phyloP scores from a whole-genome alignment of 2,113 vertebrate species.

The Guaruba guarouba region DNA sequence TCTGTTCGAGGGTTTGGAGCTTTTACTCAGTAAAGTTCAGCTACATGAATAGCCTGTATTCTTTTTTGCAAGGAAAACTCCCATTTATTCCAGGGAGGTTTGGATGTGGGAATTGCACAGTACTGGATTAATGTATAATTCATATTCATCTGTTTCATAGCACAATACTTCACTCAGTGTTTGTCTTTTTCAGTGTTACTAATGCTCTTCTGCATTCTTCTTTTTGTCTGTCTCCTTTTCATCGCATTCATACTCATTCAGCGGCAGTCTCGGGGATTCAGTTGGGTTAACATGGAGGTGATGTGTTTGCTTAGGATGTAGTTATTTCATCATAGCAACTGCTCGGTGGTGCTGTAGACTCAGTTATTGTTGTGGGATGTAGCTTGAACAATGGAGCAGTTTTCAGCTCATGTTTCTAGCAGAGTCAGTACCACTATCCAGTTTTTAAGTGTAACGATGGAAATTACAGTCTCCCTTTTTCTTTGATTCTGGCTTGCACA shows the following conservation, averaged over 20 bases:
- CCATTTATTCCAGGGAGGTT: not conserved
- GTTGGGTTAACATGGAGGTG: conserved; percentile 61
- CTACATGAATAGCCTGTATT: not conserved
- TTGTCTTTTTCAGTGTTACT: not conserved
- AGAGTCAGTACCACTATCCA: not conserved
- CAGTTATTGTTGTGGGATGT: not conserved
- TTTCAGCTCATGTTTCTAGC: not conserved
- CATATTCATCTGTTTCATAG: not conserved
- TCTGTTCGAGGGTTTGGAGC: not conserved
- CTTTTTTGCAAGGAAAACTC: not conserved
- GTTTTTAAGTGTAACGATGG: not conserved
- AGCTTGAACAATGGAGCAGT: not conserved
- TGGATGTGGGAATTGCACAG: not conserved
- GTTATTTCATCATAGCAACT: not conserved
- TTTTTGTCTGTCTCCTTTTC: not conserved
- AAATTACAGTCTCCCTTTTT: not conserved
- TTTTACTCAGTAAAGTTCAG: not conserved
- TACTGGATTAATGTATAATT: not conserved
- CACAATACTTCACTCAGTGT: not conserved
- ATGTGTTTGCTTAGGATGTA: not conserved
- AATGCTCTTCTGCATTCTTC: not conserved
- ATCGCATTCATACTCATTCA: not conserved
- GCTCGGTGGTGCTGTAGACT: conserved; percentile 21
- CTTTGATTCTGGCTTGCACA: not conserved
- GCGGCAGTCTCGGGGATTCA: conserved; percentile 44